Evolutionary conservation across 2,797 vertebrate species (phyloP), one percentile per base, ranked within the genome.

Genomic region (Pogoniulus pusillus): DNA sequence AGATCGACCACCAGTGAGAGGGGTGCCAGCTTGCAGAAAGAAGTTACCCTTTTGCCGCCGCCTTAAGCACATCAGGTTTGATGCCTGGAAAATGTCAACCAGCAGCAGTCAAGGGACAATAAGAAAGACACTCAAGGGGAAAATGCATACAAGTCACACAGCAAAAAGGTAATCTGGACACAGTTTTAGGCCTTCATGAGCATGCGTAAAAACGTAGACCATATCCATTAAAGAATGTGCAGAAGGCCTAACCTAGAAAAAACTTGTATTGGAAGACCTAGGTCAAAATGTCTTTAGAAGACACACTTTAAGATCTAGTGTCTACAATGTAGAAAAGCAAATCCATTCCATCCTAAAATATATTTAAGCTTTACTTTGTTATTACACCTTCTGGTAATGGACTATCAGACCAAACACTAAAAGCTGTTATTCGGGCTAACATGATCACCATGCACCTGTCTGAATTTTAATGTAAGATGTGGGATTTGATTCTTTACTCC

Each of bases 1-100:
- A 71, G 43, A 69, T 26, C 51, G 34, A 11, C 59, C 91, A 93
- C 90, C 91, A 93, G 87, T 24, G 75, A 85, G 63, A 82, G 72
- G 43, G 72, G 81, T 49, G 65, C 34, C 90, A 89, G 59, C 57
- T 3, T 24, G 76, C 3, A 58, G 39, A 30, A 81, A 82, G 63
- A 89, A 89, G 85, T 96, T 93, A 95, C 93, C 93, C 91, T 96
- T 81, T 86, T 60, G 64, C 63, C 55, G 82, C 79, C 95, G 90
- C 92, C 91, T 92, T 63, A 69, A 83, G 79, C 55, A 71, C 54
- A 88, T 24, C 90, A 34, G 63, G 20, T 88, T 34, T 94, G 93
- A 87, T 3, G 15, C 85, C 92, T 90, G 89, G 81, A 92, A 96
- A 93, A 82, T 7, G 92, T 62, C 87, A 94, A 88, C 74, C 85